phyloP scores from a whole-genome alignment of 2,113 vertebrate genomes.

The Sorex fumeus region DNA sequence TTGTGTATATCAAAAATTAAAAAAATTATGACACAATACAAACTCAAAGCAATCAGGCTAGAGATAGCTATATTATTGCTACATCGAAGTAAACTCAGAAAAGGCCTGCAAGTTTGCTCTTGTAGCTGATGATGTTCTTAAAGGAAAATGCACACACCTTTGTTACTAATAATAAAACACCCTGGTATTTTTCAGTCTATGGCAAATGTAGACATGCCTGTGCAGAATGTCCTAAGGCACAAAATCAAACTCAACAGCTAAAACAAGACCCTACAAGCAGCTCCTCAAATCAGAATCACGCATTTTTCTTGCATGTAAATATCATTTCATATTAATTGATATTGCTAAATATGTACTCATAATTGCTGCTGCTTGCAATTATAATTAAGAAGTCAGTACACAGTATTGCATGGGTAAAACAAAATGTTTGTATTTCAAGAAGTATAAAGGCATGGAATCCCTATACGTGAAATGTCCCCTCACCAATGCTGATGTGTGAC shows the following conservation, averaged over 20 bases:
- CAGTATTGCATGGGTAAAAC: constrained; percentile 6
- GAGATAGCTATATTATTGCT: constrained; percentile 57
- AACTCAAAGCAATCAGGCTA: constrained; percentile 45
- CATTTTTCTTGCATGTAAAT: constrained; percentile 57
- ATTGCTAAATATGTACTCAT: neutral
- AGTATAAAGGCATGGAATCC: constrained; percentile 1
- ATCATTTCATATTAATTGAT: constrained; percentile 54
- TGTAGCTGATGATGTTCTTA: constrained; percentile 50
- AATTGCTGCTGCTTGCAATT: neutral
- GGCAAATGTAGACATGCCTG: constrained; percentile 58
- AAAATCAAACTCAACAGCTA: constrained; percentile 38
- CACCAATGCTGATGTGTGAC: neutral
- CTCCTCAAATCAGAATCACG: constrained; percentile 38
- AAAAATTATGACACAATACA: constrained; percentile 33
- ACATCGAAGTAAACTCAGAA: constrained; percentile 18
- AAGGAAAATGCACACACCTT: constrained; percentile 7
- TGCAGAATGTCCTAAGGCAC: constrained; percentile 43
- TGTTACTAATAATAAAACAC: constrained; percentile 54
- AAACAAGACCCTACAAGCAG: constrained; percentile 21
- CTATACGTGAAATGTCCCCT: neutral
- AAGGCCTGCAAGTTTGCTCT: constrained; percentile 70
- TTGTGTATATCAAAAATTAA: constrained; percentile 49
- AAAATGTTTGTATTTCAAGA: constrained; percentile 1
- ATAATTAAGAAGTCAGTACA: constrained; percentile 37
- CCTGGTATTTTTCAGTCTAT: constrained; percentile 44